phyloP scores from a whole-genome alignment of 2,113 vertebrate genomes.

The Cebidichthys violaceus region DNA sequence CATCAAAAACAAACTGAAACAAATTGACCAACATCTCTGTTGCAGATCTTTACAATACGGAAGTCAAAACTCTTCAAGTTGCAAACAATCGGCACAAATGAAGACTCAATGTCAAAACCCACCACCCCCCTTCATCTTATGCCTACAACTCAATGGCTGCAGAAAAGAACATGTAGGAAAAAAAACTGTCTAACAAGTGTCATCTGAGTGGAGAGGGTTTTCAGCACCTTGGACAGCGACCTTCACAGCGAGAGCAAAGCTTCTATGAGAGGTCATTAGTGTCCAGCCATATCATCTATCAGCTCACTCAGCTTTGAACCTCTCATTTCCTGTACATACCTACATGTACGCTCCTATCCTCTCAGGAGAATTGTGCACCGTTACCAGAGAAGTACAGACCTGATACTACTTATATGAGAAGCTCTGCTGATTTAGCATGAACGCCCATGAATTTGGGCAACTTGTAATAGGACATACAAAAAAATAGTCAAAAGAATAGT shows the following conservation, averaged over 20 bases:
- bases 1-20: background rate
- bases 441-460: background rate
- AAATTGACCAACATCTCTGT: background rate
- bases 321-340: slow-evolving; percentile 4
- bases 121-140: no score
- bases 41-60: no score
- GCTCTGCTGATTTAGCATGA: background rate
- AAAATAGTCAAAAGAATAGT: background rate
- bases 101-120: background rate
- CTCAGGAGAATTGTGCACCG: background rate
- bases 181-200: background rate
- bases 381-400: background rate
- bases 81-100: background rate
- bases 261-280: slow-evolving; percentile 1
- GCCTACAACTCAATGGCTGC: background rate
- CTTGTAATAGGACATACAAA: background rate
- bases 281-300: background rate
- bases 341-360: background rate
- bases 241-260: background rate
- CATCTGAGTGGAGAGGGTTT: background rate
- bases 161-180: background rate
- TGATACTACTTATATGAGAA: background rate
- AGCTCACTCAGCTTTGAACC: background rate
- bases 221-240: slow-evolving; percentile 14
- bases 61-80: background rate